A percentile compares a stretch with the other conserved stretches of the same genome.
Evolutionary conservation across 1,140 invertebrate genomes (phyloP).

Genomic region (Hylaeus anthracinus): DNA sequence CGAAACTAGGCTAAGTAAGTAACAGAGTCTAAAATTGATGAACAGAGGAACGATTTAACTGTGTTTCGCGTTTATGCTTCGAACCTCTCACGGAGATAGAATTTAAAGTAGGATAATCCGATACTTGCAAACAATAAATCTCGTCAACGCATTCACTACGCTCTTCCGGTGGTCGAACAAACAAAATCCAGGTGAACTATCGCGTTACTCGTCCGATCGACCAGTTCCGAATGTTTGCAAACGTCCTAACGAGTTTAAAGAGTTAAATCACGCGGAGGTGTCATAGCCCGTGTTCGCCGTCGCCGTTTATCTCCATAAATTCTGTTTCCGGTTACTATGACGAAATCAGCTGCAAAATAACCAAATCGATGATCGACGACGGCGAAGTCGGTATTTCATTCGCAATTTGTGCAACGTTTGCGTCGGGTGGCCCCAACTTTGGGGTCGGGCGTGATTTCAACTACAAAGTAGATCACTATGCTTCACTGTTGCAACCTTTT

Average conservation of each 20-base stretch:
- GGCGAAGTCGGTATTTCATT: background rate
- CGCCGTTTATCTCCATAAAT: background rate
- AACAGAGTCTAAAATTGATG: constrained; percentile 19
- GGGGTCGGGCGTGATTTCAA: constrained; percentile 28
- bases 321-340: constrained; percentile 8
- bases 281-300: background rate
- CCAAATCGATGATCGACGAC: constrained; percentile 20
- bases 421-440: constrained; percentile 2
- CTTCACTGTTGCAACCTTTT: constrained; percentile 9
- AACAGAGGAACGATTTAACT: constrained; percentile 15
- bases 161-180: background rate
- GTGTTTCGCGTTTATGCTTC: background rate
- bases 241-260: background rate
- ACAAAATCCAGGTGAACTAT: background rate
- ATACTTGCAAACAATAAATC: background rate
- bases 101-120: background rate
- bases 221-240: background rate
- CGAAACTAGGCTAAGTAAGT: constrained; percentile 37
- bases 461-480: constrained; percentile 11
- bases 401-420: constrained; percentile 1
- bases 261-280: background rate
- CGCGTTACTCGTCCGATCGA: background rate
- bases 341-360: constrained; percentile 11
- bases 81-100: background rate
- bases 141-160: background rate